Base-by-base conservation (phyloP, 1,140 invertebrate species). In the Homarus americanus region DNA sequence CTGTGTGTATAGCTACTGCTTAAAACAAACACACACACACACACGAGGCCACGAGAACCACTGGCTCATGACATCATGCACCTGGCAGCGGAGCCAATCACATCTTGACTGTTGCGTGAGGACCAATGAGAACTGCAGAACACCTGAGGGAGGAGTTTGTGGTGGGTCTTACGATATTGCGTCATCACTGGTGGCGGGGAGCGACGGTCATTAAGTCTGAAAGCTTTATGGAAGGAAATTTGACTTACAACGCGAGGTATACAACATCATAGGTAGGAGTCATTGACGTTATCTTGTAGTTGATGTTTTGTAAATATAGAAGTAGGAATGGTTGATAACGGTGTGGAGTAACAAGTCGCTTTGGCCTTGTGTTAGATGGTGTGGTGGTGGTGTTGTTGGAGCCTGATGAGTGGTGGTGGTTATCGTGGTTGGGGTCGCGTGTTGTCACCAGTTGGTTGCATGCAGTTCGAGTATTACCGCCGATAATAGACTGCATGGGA, bases 61-160 rank as follows among this genome's bases (percentile, higher is more conserved):
- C 49, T 63, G 85, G 73, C 40, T 87, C 85, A 87, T 87, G 85
- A 87, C 85, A 87, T 53, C 85, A 87, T 87, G 85, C 85, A 87
- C 85, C 85, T 87, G 85, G 75, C 85, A 53, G 75, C 53, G 12
- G 36, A 38, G 75, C 85, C 85, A 87, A 87, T 79, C 73, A 53
- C 34, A 34, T 32, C 10, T 9, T 44, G 24, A 20, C 72, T 36
- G 0, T 38, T 32, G 49, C 41, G 32, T 7, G 4, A 9, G 0
- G 34, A 44, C 85, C 85, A 87, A 87, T 87, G 28, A 78, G 73
- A 87, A 40, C 10, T n/a, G 32, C 1, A 44, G 24, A 40, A 53
- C 36, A 32, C 85, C 38, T 66, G 49, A 63, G 75, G 85, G 85
- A 63, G 85, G 73, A 79, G 85, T 78, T 63, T 58, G 80, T 69